Base-by-base conservation (phyloP, 1,140 invertebrate genomes). In the Megathymus violae region DNA sequence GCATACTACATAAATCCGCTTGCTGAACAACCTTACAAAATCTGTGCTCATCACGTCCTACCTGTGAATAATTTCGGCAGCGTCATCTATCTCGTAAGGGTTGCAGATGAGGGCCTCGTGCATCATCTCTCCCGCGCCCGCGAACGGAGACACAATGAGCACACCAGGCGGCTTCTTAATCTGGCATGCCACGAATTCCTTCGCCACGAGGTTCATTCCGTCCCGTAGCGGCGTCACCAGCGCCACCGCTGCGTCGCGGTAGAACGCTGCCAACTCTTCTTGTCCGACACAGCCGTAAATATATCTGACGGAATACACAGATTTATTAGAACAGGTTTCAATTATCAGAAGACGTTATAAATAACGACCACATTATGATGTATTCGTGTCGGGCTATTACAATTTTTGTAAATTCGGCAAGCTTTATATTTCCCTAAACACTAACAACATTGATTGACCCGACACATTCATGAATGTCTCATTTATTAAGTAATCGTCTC, bases 191-290 rank as follows among this genome's bases (percentile, higher is more conserved):
- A 98, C 97, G 76, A 97, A 98, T 85, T 98, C 97, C 86, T 98
- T 98, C 3, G 97, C 97, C 0, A 98, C 97, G 40, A 98, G 92
- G 91, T 98, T 98, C 97, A 98, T 98, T 41, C 97, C 97, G 82
- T 98, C 97, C 40, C 97, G 91, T 0, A 98, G 85, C 0, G 97
- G 97, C 0, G 97, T 97, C 0, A 98, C 97, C 11, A 98, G 84
- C 13, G 95, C 96, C 0, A 98, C 96, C 0, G 96, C 95, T 0
- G 96, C 94, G 74, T 97, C 97, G 11, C 96, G 92, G 85, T 97
- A 97, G 67, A 97, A 95, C 0, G 96, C 96, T 1, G 97, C 96
- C 19, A 98, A 79, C 76, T 97, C 96, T 69, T 96, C 95, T 88
- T 97, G 97, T 58, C 94, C 95, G 0, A 98, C 95, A 79, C 96